Evolutionary conservation across 2,888 invertebrate species (phyloP).

Genomic region (Norana najaformis): DNA sequence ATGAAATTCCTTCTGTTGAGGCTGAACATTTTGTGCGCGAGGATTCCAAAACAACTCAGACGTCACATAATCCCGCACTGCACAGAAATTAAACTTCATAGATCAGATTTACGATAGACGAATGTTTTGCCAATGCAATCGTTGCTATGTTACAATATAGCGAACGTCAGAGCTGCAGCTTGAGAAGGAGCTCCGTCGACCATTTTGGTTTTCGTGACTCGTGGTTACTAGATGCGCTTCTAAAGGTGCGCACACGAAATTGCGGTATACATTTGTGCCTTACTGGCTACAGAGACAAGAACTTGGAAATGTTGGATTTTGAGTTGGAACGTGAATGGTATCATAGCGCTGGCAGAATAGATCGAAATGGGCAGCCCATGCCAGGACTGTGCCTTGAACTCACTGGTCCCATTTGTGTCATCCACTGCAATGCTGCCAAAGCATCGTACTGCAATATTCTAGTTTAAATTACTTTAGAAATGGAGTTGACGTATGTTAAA

Average conservation of each 20-base stretch:
- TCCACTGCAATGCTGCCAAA: not conserved
- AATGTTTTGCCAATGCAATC: not conserved
- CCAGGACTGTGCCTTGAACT: not conserved
- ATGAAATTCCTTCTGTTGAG: too few relatives aligned
- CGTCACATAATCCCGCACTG: not conserved
- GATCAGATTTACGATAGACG: not conserved
- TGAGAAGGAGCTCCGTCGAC: not conserved
- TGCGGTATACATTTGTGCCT: not conserved
- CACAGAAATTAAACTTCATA: not conserved
- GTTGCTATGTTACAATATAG: not conserved
- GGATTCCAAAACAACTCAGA: not conserved
- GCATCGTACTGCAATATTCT: not conserved
- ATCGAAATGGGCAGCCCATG: not conserved
- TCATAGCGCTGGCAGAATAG: not conserved
- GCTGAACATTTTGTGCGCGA: not conserved
- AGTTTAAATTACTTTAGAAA: not conserved
- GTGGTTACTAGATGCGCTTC: not conserved
- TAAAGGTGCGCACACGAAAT: not conserved
- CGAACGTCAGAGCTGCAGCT: not conserved
- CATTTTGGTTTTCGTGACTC: not conserved
- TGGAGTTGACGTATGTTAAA: not conserved
- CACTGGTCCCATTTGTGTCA: not conserved
- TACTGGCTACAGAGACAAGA: not conserved
- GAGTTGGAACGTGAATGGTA: not conserved
- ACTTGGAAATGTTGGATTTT: too few relatives aligned